Evolutionary conservation across 2,113 vertebrate species (phyloP), one percentile per base, ranked within the genome.

Genomic region (Xenus cinereus): DNA sequence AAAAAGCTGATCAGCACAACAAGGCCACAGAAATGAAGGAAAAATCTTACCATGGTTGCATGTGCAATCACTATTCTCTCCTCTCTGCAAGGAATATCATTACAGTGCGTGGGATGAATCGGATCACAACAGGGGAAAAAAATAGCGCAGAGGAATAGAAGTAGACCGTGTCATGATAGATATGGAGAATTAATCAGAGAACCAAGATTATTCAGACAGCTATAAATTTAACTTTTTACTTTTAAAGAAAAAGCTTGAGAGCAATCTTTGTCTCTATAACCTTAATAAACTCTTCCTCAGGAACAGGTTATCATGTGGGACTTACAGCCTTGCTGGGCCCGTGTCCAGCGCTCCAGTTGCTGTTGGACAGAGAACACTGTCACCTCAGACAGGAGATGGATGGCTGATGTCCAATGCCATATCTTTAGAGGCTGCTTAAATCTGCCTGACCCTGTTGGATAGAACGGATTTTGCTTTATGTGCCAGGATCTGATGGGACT

Each of bases 21-120:
- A 76, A 80, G 27, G 21, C 23, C 53, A 66, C 28, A 62, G 35
- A 82, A 80, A 50, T 26, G 64, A 76, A 77, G 59, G n/a, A 71
- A 85, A 74, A 80, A 57, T 62, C 39, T 2, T 50, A 33, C 35
- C 19, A 35, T n/a, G 50, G 59, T 51, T 94, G 32, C 60, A 53
- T 80, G 22, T 74, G n/a, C 68, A 77, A 76, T 51, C 54, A 45
- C 54, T 54, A 5, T 80, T 85, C 41, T 78, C 74, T 74, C 37
- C n/a, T 37, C 43, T 87, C 68, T 81, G 68, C 75, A 78, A 88
- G 37, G 68, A 93, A 87, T 95, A 96, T 90, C 90, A 86, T 95
- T 95, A 89, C n/a, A 46, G 28, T 90, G 56, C 12, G 96, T 96
- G 94, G 96, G 92, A 93, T 75, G 85, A 92, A 72, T 75, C 0